These are phyloP conservation scores for Garrulus glandarius DNA, from an alignment of 2,797 vertebrate genomes.

Conservation along the genomic window DNA sequence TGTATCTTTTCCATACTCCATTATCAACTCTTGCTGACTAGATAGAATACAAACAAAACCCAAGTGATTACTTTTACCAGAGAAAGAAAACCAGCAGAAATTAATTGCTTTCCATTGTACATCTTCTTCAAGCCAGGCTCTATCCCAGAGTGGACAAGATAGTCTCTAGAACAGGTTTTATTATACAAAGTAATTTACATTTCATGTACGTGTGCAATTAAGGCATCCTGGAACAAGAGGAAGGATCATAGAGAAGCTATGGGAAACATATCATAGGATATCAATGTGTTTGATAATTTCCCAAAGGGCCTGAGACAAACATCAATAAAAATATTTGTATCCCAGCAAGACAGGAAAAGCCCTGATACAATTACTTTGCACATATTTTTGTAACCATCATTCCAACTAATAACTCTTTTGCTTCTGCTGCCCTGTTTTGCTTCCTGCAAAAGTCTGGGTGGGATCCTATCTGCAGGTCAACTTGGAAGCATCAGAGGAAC, in stretches of 20 bases:
- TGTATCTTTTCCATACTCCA: background rate
- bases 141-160: background rate
- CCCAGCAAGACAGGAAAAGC: background rate
- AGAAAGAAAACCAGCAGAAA: background rate
- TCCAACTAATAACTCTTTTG: background rate
- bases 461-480: background rate
- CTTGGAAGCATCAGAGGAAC: slow-evolving; percentile 19
- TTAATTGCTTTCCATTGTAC: background rate
- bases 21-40: background rate
- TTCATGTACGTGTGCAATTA: background rate
- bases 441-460: background rate
- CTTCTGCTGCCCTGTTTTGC: background rate
- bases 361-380: background rate
- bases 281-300: background rate
- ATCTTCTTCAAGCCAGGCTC: background rate
- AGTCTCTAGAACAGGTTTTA: background rate
- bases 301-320: background rate
- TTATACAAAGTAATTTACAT: background rate
- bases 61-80: background rate
- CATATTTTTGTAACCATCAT: background rate
- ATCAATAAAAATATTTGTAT: slow-evolving; percentile 8
- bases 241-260: background rate
- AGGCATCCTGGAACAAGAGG: background rate
- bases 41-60: background rate
- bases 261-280: background rate